Conservation (phyloP, 2,888 invertebrate species). For the Drosophila aldrichi region DNA sequence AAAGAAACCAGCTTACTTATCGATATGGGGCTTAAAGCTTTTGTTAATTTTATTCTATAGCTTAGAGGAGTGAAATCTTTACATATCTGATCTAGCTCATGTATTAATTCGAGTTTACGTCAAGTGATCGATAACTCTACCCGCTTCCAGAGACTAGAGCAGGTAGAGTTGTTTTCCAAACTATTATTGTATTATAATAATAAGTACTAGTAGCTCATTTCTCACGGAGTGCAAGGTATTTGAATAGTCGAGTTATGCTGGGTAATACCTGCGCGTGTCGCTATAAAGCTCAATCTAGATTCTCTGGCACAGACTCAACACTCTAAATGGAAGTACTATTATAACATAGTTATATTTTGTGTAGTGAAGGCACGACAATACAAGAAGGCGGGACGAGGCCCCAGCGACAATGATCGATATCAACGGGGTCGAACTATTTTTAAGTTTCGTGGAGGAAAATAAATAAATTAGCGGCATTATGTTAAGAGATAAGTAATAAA, state of each 20-base stretch:
- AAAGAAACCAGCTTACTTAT: background rate
- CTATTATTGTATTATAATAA: too few species aligned
- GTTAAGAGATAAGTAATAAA: constrained; percentile 53
- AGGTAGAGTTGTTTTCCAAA: too few species aligned
- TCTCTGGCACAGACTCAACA: background rate
- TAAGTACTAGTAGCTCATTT: too few species aligned
- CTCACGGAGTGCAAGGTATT: too few species aligned
- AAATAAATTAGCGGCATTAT: constrained; percentile 64
- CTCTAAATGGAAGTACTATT: background rate
- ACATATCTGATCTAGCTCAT: too few species aligned
- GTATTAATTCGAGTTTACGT: too few species aligned
- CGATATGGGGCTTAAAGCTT: background rate
- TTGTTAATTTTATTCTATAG: background rate
- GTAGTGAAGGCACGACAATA: background rate
- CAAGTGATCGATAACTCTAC: too few species aligned
- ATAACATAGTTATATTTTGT: background rate
- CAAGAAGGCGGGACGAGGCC: background rate
- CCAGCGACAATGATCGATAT: constrained; percentile 13
- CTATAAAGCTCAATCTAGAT: too few species aligned
- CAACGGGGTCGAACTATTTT: constrained; percentile 58
- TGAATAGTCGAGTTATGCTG: too few species aligned
- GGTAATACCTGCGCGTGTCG: background rate
- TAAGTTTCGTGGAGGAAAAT: constrained; percentile 54
- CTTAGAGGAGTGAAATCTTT: background rate
- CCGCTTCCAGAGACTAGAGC: too few species aligned